phyloP scores from a whole-genome alignment of 1,140 invertebrate species.

The Caenorhabditis remanei region DNA sequence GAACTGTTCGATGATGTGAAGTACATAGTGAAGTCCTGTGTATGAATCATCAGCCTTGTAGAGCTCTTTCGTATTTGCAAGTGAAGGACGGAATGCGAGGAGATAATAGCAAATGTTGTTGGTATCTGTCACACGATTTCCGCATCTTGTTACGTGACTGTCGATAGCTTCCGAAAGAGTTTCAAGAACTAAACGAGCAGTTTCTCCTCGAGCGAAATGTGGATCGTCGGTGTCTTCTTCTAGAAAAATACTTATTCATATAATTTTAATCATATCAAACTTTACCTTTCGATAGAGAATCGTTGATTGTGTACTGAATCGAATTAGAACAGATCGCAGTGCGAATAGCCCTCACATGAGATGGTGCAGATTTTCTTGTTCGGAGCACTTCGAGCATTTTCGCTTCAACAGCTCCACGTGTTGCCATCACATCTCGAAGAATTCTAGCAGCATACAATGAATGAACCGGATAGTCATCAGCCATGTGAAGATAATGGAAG shows the following conservation, averaged over 20 bases:
- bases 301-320: slow-evolving; percentile 56
- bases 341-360: slow-evolving; percentile 43
- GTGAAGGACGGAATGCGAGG: slow-evolving; percentile 43
- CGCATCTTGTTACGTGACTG: background rate
- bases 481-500: slow-evolving; percentile 56
- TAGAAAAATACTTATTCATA: slow-evolving; percentile 6
- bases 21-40: slow-evolving; percentile 55
- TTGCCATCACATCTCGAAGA: slow-evolving; percentile 45
- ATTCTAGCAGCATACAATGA: slow-evolving; percentile 51
- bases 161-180: slow-evolving; percentile 57
- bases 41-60: background rate
- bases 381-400: slow-evolving; percentile 15
- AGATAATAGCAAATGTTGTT: slow-evolving; percentile 48
- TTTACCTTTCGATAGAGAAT: slow-evolving; percentile 38
- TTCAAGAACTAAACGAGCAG: slow-evolving; percentile 58
- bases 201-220: slow-evolving; percentile 47
- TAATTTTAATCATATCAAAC: background rate
- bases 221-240: slow-evolving; percentile 47
- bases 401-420: background rate
- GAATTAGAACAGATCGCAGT: background rate
- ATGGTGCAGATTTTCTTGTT: slow-evolving; percentile 4
- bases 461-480: slow-evolving; percentile 47
- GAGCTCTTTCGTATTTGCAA: slow-evolving; percentile 12
- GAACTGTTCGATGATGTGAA: slow-evolving; percentile 35
- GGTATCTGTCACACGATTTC: background rate